Percentiles rank a stretch among this genome's conserved stretches.
Conservation (phyloP, 2,888 invertebrate genomes). For the Eubasilissa splendida region DNA sequence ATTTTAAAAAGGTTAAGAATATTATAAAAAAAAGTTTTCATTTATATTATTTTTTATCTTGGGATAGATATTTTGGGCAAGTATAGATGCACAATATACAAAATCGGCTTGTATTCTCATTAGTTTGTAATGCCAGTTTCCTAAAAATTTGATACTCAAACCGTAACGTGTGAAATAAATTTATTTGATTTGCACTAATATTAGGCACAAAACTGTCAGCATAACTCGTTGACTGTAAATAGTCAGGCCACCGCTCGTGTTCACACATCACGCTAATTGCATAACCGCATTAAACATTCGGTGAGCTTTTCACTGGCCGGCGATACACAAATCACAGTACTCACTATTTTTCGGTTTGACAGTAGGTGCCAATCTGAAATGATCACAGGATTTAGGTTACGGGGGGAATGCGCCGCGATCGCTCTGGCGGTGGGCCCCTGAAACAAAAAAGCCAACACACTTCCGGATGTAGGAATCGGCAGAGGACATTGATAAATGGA, state of each 20-base stretch:
- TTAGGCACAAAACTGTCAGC: no score
- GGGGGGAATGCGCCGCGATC: slow-evolving; percentile 36
- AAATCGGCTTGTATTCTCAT: no score
- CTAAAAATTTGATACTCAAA: no score
- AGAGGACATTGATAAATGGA: slow-evolving; percentile 57
- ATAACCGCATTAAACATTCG: slow-evolving; percentile 12
- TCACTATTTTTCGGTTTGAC: neutral
- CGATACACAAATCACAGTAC: neutral
- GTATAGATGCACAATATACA: no score
- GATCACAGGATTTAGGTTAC: slow-evolving; percentile 37
- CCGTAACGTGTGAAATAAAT: no score
- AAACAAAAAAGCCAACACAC: slow-evolving; percentile 45
- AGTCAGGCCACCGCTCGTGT: neutral
- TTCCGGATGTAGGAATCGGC: slow-evolving; percentile 39
- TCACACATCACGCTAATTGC: slow-evolving; percentile 4
- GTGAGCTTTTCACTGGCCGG: neutral
- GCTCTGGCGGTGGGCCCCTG: slow-evolving; percentile 24
- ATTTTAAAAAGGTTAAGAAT: no score
- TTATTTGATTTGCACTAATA: no score
- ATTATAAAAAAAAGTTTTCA: no score
- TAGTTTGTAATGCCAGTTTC: no score
- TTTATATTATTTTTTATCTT: no score
- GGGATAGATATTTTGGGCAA: no score
- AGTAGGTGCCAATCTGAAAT: slow-evolving; percentile 38
- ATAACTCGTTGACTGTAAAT: no score